Conservation (phyloP, 2,888 invertebrate genomes). For the Gnatocerus cornutus region DNA sequence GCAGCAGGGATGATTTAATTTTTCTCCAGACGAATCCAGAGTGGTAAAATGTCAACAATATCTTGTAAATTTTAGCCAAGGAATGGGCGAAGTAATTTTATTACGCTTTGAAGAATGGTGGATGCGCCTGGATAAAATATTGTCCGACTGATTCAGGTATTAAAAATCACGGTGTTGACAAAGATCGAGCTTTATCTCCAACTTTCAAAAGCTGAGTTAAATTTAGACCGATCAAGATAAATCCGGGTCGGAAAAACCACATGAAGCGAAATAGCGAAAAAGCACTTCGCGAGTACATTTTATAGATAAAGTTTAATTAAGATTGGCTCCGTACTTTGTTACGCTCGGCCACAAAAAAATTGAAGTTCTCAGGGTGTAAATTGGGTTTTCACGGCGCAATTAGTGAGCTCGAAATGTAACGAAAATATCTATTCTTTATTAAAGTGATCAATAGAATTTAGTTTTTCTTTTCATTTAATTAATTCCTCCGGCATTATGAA, state of each 20-base stretch:
- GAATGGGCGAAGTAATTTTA: too few species aligned
- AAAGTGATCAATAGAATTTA: too few species aligned
- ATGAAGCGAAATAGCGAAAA: conserved; percentile 2
- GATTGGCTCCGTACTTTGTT: neutral
- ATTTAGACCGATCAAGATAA: conserved; percentile 20
- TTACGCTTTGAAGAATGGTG: too few species aligned
- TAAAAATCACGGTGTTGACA: neutral
- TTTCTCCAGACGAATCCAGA: neutral
- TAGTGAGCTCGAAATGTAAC: neutral
- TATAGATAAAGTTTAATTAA: conserved; percentile 23
- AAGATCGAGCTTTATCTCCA: conserved; percentile 8
- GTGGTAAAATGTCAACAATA: neutral
- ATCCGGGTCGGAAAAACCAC: conserved; percentile 1
- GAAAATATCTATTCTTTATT: too few species aligned
- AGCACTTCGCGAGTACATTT: conserved; percentile 15
- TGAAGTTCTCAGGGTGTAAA: neutral
- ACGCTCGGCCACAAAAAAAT: conserved; percentile 5
- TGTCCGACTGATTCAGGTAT: too few species aligned
- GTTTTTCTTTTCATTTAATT: too few species aligned
- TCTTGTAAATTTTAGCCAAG: too few species aligned
- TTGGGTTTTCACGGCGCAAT: too few species aligned
- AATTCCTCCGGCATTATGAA: too few species aligned
- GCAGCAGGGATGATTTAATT: conserved; percentile 29
- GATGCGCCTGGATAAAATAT: too few species aligned
- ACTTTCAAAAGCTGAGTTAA: conserved; percentile 12